Evolutionary conservation across 2,888 invertebrate genomes (phyloP).

Genomic region (Bombylius major): DNA sequence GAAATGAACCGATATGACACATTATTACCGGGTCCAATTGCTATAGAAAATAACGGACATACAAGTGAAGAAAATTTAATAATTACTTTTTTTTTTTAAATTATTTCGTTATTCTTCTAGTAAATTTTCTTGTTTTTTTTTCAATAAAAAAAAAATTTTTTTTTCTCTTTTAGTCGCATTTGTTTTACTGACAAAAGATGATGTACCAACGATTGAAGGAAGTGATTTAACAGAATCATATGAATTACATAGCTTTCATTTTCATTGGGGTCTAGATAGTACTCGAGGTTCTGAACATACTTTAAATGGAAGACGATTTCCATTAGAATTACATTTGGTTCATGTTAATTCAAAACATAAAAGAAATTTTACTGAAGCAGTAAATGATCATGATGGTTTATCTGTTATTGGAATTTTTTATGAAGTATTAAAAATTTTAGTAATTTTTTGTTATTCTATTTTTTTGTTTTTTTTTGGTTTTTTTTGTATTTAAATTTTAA

Average conservation of each 20-base stretch:
- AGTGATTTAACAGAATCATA: conserved; percentile 54
- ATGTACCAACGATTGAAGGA: conserved; percentile 30
- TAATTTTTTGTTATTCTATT: too few species aligned
- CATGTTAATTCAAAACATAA: conserved; percentile 60
- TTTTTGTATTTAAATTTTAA: too few species aligned
- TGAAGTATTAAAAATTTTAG: conserved; percentile 36
- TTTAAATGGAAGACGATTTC: conserved; percentile 59
- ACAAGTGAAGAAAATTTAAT: too few species aligned
- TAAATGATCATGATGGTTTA: conserved; percentile 60
- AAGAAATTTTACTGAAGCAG: conserved; percentile 44
- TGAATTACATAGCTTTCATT: conserved; percentile 59
- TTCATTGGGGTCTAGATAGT: conserved; percentile 65
- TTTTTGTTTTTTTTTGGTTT: too few species aligned
- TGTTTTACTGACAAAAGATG: neutral
- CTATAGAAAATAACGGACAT: too few species aligned
- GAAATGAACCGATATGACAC: too few species aligned
- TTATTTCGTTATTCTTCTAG: too few species aligned
- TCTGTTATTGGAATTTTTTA: conserved; percentile 72
- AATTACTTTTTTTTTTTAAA: too few species aligned
- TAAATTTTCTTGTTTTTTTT: too few species aligned
- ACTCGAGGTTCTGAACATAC: conserved; percentile 65
- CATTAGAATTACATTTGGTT: conserved; percentile 74
- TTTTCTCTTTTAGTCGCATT: neutral
- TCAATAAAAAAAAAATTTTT: too few species aligned
- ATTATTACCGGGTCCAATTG: too few species aligned